These are phyloP conservation scores for Physeter macrocephalus DNA, from an alignment of 2,113 vertebrate species.

Conservation along the genomic window DNA sequence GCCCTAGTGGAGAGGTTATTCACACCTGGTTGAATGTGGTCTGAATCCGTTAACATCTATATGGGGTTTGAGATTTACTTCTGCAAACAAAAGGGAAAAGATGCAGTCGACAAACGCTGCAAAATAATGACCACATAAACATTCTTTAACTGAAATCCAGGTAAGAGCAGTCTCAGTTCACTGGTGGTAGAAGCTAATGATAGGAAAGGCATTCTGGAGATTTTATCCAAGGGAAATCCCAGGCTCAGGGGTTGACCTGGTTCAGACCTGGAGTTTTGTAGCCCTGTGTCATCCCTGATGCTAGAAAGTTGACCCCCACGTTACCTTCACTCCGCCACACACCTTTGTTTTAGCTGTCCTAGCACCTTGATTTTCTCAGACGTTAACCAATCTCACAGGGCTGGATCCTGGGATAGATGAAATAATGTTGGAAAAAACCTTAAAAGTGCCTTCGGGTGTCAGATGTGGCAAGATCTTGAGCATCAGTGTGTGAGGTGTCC, in stretches of 20 bases:
- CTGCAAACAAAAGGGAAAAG: neutral
- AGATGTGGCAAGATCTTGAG: neutral
- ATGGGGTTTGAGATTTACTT: neutral
- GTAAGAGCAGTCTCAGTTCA: neutral
- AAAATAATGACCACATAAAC: neutral
- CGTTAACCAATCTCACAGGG: neutral
- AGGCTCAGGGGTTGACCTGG: neutral
- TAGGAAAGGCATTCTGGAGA: neutral
- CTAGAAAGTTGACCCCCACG: neutral
- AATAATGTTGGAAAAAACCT: neutral
- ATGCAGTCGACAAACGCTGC: neutral
- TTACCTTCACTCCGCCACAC: accelerated
- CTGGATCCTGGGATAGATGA: neutral
- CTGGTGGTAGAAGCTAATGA: neutral
- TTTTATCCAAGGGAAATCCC: neutral
- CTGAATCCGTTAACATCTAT: neutral
- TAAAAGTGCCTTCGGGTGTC: neutral
- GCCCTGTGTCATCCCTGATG: neutral
- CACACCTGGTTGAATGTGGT: no score
- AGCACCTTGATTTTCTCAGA: neutral
- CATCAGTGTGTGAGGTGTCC: neutral
- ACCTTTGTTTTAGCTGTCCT: neutral
- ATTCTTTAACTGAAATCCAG: neutral
- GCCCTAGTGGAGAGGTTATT: accelerated
- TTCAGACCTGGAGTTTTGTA: neutral